Percentiles rank a stretch among this genome's conserved stretches.
Conservation (phyloP, 1,140 invertebrate species). For the Solenopsis fugax region DNA sequence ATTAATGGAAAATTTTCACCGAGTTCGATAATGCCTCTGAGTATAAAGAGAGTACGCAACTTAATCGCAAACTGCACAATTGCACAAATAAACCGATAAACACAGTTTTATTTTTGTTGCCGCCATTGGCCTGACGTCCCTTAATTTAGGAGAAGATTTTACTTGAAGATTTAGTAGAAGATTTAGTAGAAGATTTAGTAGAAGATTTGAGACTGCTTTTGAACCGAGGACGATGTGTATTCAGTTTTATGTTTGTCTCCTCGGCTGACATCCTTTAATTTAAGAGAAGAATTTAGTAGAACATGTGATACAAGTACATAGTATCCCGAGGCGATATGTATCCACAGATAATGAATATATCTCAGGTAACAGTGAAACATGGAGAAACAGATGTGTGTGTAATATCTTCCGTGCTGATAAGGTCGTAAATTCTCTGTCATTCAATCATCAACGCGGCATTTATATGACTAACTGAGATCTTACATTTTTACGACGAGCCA, state of each 20-base stretch:
- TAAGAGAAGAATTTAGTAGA: conserved; percentile 65
- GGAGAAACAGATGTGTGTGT: neutral
- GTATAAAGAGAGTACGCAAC: conserved; percentile 27
- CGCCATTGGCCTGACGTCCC: conserved; percentile 21
- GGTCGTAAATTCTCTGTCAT: conserved; percentile 54
- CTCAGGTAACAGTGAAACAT: conserved; percentile 24
- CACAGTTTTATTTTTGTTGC: conserved; percentile 45
- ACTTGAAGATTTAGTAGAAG: conserved; percentile 26
- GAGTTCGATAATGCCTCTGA: conserved; percentile 22
- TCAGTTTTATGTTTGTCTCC: conserved; percentile 52
- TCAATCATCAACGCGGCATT: conserved; percentile 40
- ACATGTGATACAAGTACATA: conserved; percentile 18
- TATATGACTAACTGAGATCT: conserved; percentile 37
- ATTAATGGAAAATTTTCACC: conserved; percentile 51
- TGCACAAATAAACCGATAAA: conserved; percentile 52
- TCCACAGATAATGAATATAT: conserved; percentile 56
- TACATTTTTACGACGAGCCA: conserved; percentile 47
- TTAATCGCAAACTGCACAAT: conserved; percentile 44
- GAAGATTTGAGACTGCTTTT: conserved; percentile 34
- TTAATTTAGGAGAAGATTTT: conserved; percentile 63
- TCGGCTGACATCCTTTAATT: conserved; percentile 53
- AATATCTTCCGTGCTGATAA: conserved; percentile 38
- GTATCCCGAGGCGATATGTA: neutral
- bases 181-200: conserved; percentile 36
- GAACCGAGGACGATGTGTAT: conserved; percentile 42